Evolutionary conservation across 2,113 vertebrate species (phyloP).

Genomic region (Carassius gibelio): DNA sequence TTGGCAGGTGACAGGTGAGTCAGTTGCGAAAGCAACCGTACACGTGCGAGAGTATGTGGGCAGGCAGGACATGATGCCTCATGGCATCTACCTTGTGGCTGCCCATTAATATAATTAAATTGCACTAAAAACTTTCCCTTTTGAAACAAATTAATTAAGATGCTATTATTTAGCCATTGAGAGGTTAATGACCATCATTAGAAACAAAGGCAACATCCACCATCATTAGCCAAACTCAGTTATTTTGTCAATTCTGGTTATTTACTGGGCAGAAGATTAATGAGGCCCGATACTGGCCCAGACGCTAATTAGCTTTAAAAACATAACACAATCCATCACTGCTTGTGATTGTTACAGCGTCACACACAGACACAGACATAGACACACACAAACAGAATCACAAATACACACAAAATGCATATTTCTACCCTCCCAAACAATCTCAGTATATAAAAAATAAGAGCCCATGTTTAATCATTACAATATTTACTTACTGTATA

Average conservation of each 20-base stretch:
- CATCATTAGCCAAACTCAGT: constrained; percentile 96
- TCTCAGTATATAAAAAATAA: not conserved
- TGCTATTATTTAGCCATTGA: constrained; percentile 86
- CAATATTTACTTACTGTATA: not conserved
- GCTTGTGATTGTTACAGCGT: constrained; percentile 82
- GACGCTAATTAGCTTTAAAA: constrained; percentile 99
- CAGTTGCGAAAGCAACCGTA: not conserved
- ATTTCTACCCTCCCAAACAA: not conserved
- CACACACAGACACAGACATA: constrained; percentile 50
- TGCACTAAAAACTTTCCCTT: constrained; percentile 77
- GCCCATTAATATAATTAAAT: constrained; percentile 78
- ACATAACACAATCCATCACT: constrained; percentile 98
- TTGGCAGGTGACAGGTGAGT: constrained; percentile 28
- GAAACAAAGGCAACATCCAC: constrained; percentile 90
- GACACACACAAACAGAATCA: not conserved
- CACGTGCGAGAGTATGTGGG: constrained; percentile 7
- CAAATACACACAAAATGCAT: not conserved
- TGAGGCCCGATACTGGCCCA: constrained; percentile 86
- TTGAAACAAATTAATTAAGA: constrained; percentile 82
- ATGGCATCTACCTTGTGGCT: constrained; percentile 65
- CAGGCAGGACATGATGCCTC: constrained; percentile 44
- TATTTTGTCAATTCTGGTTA: constrained; percentile 98
- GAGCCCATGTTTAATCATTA: not conserved
- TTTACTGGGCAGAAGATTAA: constrained; percentile 95
- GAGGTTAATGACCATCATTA: constrained; percentile 89